These are phyloP conservation scores for Callitettix versicolor DNA, from an alignment of 1,140 invertebrate genomes.

Conservation along the genomic window DNA sequence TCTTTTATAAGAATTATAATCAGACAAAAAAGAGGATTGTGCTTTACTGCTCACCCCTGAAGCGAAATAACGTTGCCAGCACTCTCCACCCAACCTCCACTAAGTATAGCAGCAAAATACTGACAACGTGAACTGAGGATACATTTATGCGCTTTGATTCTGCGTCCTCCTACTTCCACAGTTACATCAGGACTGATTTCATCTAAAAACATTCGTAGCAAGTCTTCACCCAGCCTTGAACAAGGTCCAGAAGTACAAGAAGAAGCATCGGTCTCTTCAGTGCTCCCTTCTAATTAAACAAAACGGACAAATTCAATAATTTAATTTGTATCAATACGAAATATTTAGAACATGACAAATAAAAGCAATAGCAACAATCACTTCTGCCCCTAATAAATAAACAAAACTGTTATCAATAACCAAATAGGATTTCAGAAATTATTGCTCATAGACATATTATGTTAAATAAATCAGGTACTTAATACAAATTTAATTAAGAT, in stretches of 20 bases:
- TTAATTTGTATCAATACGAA: neutral
- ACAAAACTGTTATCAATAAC: neutral
- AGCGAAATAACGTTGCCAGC: constrained; percentile 69
- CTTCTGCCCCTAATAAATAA: neutral
- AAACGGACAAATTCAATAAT: neutral
- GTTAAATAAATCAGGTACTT: too few relatives aligned
- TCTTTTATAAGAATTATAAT: too few relatives aligned
- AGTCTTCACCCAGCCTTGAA: constrained; percentile 66
- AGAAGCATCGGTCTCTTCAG: constrained; percentile 40
- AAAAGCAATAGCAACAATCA: neutral
- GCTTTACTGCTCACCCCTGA: constrained; percentile 66
- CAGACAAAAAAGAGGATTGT: too few relatives aligned
- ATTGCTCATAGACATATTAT: too few relatives aligned
- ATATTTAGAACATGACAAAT: neutral
- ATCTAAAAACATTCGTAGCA: constrained; percentile 79
- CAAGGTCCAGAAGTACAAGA: constrained; percentile 39
- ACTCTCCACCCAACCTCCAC: constrained; percentile 70
- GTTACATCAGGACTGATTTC: constrained; percentile 77
- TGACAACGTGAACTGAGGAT: constrained; percentile 79
- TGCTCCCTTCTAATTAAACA: constrained; percentile 33
- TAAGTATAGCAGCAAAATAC: constrained; percentile 82
- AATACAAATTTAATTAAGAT: too few relatives aligned
- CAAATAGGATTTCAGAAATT: neutral
- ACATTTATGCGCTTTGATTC: constrained; percentile 80
- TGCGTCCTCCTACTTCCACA: constrained; percentile 63